phyloP scores from a whole-genome alignment of 2,113 vertebrate species.

The Strigops habroptila region DNA sequence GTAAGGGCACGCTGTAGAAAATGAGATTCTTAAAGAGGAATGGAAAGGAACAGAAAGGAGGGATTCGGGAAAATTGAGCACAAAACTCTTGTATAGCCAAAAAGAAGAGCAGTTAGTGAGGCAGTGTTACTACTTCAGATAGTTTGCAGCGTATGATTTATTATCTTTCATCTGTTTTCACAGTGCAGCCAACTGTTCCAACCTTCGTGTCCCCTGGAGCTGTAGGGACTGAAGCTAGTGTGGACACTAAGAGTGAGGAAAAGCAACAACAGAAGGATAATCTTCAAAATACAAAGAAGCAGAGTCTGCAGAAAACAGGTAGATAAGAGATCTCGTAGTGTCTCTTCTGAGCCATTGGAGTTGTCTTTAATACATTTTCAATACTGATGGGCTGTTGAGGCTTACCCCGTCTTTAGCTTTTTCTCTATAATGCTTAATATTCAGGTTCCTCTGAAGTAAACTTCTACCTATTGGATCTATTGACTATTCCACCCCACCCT shows the following conservation, averaged over 20 bases:
- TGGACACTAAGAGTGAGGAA: slow-evolving; percentile 22
- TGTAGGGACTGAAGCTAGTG: slow-evolving; percentile 42
- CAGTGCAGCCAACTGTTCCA: slow-evolving; percentile 22
- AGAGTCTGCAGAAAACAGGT: slow-evolving; percentile 14
- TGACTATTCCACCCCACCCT: neutral
- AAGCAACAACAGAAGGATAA: neutral
- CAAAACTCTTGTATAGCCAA: neutral
- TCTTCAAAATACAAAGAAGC: slow-evolving; percentile 6
- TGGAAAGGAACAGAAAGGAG: neutral
- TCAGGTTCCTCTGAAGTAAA: neutral
- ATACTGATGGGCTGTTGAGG: neutral
- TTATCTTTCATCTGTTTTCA: neutral
- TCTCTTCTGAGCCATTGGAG: neutral
- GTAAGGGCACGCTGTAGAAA: neutral
- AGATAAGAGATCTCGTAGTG: neutral
- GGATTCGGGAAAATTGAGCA: neutral
- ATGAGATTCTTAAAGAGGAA: neutral
- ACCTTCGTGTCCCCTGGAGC: slow-evolving; percentile 4
- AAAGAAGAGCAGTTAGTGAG: neutral
- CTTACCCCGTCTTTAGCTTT: neutral
- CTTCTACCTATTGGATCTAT: neutral
- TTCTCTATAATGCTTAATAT: neutral
- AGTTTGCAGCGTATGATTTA: neutral
- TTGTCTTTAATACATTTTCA: neutral
- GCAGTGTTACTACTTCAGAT: neutral